A percentile compares a stretch with the other conserved stretches of the same genome.
Evolutionary conservation across 2,113 vertebrate species (phyloP).

Genomic region (Callithrix jacchus): DNA sequence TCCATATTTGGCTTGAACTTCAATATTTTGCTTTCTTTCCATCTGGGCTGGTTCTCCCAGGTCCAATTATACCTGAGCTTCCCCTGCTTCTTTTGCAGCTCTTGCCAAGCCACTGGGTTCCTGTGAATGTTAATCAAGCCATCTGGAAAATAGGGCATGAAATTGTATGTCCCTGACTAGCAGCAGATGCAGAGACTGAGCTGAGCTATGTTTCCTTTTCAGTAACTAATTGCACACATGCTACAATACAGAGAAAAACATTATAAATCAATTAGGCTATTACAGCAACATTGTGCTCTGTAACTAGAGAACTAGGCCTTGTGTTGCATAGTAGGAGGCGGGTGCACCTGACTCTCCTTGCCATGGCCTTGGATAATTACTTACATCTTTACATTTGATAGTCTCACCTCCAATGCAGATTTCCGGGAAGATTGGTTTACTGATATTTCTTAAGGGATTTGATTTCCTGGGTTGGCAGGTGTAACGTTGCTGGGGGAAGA

Average conservation of each 20-base stretch:
- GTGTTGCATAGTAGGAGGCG: neutral
- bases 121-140: constrained; percentile 67
- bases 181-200: constrained; percentile 69
- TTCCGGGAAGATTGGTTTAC: constrained; percentile 18
- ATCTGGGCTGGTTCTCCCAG: neutral
- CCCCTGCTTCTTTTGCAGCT: neutral
- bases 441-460: neutral
- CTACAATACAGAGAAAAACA: constrained; percentile 62
- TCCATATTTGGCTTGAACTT: neutral
- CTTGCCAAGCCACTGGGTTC: constrained; percentile 48
- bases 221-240: constrained; percentile 75
- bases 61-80: constrained; percentile 60
- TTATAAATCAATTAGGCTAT: constrained; percentile 77
- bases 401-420: neutral
- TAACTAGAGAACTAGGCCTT: constrained; percentile 13
- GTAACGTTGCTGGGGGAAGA: neutral
- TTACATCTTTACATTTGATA: constrained; percentile 11
- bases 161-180: constrained; percentile 52
- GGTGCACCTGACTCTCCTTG: constrained; percentile 24
- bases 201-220: constrained; percentile 67
- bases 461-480: neutral
- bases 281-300: constrained; percentile 41
- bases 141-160: constrained; percentile 74
- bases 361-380: neutral
- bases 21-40: constrained; percentile 9